Base-by-base conservation (phyloP, 2,113 vertebrate species). In the Pan paniscus region DNA sequence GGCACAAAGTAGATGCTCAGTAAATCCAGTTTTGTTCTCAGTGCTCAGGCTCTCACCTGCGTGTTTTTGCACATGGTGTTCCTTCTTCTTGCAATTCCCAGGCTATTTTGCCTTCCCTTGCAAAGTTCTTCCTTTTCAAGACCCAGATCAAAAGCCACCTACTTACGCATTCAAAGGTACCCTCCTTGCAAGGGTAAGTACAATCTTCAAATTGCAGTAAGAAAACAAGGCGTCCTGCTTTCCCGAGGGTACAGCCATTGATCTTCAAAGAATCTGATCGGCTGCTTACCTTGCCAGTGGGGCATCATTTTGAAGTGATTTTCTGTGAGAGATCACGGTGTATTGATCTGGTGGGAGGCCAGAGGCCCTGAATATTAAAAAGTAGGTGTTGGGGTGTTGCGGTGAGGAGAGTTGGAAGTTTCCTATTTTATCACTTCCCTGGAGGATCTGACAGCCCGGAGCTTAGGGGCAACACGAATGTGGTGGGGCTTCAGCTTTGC, bases 251-350 rank as follows among this genome's bases (percentile, higher is more conserved):
- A 8, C 67, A 20, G 32, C 10, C 92, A 83, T 61, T 61, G 87
- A 96, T 97, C 79, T n/a, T 16, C 46, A 32, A 70, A 93, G 55
- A 76, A 67, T 80, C 61, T 76, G 68, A 90, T 82, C 96, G 82
- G 76, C 55, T 38, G 79, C 80, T 86, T 72, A 38, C n/a, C 84
- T 70, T 43, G n/a, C 73, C 88, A n/a, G 73, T 8, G 9, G 52
- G 67, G 27, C n/a, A 79, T 93, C 82, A 30, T 96, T 93, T 38
- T 59, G 38, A 93, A 96, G 87, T 97, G 87, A 79, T 87, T 92
- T 92, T 96, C 76, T 73, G 38, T 88, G 93, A 91, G 87, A 79
- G 52, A 93, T 86, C 78, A n/a, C 3, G 25, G 75, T 48, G 0
- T 81, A 90, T 97, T 10, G 38, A 95, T 94, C 55, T 32, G 25